phyloP scores from a whole-genome alignment of 2,888 invertebrate species.

The Chymomyza caudatula region DNA sequence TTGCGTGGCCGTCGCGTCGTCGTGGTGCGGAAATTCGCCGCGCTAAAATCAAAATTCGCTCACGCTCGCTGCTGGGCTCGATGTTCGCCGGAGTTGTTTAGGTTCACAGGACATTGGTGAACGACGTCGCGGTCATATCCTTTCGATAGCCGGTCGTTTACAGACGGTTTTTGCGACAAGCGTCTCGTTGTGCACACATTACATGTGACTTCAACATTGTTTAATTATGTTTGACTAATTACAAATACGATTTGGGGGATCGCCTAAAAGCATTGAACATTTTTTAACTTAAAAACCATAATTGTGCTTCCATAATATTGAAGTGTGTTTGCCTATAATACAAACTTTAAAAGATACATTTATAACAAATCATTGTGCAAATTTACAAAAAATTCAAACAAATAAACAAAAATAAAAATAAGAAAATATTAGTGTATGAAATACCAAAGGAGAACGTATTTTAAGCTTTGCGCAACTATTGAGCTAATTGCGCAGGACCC shows the following conservation, averaged over 20 bases:
- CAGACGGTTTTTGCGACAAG: conserved; percentile 52
- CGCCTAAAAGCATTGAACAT: background rate
- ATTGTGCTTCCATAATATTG: background rate
- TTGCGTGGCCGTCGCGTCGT: conserved; percentile 21
- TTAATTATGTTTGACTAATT: background rate
- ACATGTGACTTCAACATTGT: conserved; percentile 5
- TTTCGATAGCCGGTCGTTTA: conserved; percentile 65
- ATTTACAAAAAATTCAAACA: background rate
- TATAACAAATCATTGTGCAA: background rate
- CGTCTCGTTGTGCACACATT: conserved; percentile 35
- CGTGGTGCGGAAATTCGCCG: conserved; percentile 68
- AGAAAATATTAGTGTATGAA: background rate
- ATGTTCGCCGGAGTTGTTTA: conserved; percentile 70
- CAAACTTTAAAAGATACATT: background rate
- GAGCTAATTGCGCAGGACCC: background rate
- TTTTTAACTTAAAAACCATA: no score
- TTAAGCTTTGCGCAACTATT: conserved; percentile 19
- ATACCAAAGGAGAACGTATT: conserved; percentile 7
- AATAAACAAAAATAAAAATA: background rate
- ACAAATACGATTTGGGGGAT: background rate
- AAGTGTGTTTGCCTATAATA: background rate
- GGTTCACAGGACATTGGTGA: conserved; percentile 69
- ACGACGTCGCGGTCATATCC: conserved; percentile 71
- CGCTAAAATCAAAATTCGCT: conserved; percentile 74
- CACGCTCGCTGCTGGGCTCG: conserved; percentile 62